phyloP scores from a whole-genome alignment of 2,797 vertebrate species.

The Lutjanus argentimaculatus region DNA sequence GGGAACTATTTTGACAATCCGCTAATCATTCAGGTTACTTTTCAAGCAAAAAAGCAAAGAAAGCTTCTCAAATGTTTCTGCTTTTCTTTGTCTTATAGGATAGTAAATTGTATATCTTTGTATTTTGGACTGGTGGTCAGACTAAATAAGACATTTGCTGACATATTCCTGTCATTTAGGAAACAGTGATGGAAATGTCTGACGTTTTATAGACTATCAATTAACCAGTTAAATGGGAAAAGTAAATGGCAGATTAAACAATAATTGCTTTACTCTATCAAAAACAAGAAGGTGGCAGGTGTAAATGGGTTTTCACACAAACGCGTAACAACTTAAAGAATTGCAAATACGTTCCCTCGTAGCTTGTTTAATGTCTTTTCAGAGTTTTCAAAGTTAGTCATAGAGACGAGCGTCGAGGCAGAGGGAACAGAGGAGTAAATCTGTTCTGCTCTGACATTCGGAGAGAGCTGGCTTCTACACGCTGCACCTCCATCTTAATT shows the following conservation, averaged over 20 bases:
- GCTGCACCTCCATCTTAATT: constrained; percentile 78
- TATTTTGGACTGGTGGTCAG: neutral
- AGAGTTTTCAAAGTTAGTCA: constrained; percentile 48
- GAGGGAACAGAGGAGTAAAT: constrained; percentile 64
- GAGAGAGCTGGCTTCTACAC: constrained; percentile 59
- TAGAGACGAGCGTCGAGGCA: constrained; percentile 18
- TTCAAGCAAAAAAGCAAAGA: neutral
- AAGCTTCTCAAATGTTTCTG: neutral
- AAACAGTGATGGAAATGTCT: neutral
- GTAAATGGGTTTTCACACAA: neutral
- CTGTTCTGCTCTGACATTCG: constrained; percentile 72
- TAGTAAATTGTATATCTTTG: neutral
- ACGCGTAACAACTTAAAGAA: neutral
- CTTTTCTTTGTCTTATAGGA: neutral
- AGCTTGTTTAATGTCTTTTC: constrained; percentile 25
- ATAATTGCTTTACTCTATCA: neutral
- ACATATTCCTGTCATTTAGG: neutral
- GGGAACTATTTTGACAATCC: neutral
- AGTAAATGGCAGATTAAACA: neutral
- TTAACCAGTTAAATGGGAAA: neutral
- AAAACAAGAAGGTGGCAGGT: no score
- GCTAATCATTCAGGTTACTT: neutral
- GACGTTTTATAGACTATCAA: neutral
- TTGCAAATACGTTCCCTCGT: neutral
- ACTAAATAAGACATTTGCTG: neutral